Conservation (phyloP, 2,797 vertebrate genomes). For the Sebastes baramenuke region DNA sequence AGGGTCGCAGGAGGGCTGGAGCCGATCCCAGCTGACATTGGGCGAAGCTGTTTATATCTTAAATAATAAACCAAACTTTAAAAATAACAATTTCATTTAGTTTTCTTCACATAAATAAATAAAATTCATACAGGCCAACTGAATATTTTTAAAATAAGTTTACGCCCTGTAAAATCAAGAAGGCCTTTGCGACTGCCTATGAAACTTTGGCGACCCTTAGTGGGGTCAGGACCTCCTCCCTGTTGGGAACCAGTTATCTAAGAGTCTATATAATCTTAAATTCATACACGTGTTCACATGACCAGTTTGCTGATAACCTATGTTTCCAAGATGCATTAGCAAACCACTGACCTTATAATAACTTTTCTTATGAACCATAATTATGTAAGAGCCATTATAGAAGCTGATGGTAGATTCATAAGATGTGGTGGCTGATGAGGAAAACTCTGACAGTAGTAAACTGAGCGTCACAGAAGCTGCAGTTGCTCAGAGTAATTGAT, state of each 20-base stretch:
- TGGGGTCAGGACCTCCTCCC: too few relatives aligned
- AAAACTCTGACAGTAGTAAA: conserved; percentile 48
- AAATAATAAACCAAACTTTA: too few relatives aligned
- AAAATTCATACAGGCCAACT: too few relatives aligned
- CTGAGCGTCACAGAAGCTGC: conserved; percentile 47
- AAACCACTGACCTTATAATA: conserved; percentile 16
- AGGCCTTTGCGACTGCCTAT: fast-evolving
- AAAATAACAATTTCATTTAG: too few relatives aligned
- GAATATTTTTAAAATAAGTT: too few relatives aligned
- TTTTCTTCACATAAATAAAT: too few relatives aligned
- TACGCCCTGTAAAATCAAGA: too few relatives aligned
- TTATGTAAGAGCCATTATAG: conserved; percentile 17
- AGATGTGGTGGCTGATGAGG: conserved; percentile 35
- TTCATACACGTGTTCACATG: conserved; percentile 8
- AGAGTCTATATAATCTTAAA: not conserved
- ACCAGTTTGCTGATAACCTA: not conserved
- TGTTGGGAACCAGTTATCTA: not conserved
- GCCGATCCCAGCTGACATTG: too few relatives aligned
- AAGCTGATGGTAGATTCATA: conserved; percentile 49
- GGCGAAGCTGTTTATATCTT: too few relatives aligned
- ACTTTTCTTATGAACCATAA: conserved; percentile 6
- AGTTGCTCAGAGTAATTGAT: conserved; percentile 60
- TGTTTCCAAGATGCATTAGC: conserved; percentile 6
- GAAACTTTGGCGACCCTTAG: too few relatives aligned
- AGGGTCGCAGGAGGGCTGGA: too few relatives aligned